Evolutionary conservation across 2,888 invertebrate species (phyloP), one percentile per base, ranked within the genome.

Genomic region (Pyrgus malvae): DNA sequence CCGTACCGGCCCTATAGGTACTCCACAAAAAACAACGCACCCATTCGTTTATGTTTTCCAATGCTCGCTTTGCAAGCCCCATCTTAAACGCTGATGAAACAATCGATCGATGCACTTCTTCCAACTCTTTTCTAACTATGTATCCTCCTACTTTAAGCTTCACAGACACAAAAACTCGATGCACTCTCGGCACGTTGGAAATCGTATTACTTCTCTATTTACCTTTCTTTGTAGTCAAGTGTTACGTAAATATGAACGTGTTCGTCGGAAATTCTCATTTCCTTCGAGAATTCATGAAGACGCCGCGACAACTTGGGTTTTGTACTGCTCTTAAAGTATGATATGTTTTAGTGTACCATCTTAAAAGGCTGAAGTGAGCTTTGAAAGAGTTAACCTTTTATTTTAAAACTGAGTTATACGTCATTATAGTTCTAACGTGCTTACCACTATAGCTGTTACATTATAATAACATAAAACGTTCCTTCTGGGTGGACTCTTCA

Each of bases 131-230:
- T 45, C 38, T 40, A 54, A 27, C 38, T 27, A 33, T 4, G n/a
- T n/a, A n/a, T n/a, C n/a, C n/a, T 11, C 1, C 21, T 23, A 40
- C 17, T 46, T 40, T 31, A 46, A 23, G 16, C n/a, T n/a, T n/a
- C 35, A 56, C 58, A 57, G 42, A 19, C 31, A 80, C 83, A 82
- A 74, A 75, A 70, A 62, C 67, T 66, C 73, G 68, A 72, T 68
- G 80, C 79, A 79, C 83, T 82, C 82, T 61, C 62, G 65, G 67
- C 71, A 72, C 70, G 72, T 75, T 82, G 81, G 84, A 86, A 86
- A 87, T 84, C 83, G 81, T 88, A 86, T 87, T 88, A 88, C 84
- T 86, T 83, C 79, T 81, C 83, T 89, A 80, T 89, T 89, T 89
- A 75, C 80, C 72, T 78, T 87, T 83, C 89, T 89, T 89, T 90